Percentiles rank a stretch among this genome's conserved stretches.
phyloP scores from a whole-genome alignment of 2,888 invertebrate species.

The Dusona sp. region DNA sequence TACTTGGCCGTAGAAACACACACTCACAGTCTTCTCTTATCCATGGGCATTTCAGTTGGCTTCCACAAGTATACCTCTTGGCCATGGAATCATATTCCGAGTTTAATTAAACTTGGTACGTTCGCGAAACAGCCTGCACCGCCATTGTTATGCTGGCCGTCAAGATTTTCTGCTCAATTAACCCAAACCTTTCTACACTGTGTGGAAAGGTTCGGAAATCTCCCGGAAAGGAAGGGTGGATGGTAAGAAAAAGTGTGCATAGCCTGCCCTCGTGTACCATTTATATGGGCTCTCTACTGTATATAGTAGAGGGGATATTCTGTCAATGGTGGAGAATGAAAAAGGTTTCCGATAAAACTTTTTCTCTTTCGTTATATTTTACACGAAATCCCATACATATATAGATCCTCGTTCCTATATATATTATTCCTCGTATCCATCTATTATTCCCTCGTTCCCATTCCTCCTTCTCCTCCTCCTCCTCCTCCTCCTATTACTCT shows the following conservation, averaged over 20 bases:
- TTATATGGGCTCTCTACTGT: not conserved
- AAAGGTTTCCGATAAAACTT: slow-evolving; percentile 43
- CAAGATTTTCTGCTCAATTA: slow-evolving; percentile 68
- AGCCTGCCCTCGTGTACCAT: not conserved
- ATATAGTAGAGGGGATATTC: not conserved
- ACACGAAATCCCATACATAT: not conserved
- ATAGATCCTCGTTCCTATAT: not conserved
- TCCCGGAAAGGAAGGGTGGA: not conserved
- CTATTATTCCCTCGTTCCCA: too few relatives aligned
- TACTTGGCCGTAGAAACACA: not conserved
- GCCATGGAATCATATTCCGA: slow-evolving; percentile 58
- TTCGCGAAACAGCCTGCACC: slow-evolving; percentile 38
- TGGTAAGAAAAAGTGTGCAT: not conserved
- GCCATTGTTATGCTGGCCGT: slow-evolving; percentile 34
- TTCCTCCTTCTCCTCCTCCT: too few relatives aligned
- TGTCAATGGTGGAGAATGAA: not conserved
- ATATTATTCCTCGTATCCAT: too few relatives aligned
- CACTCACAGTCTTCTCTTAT: slow-evolving; percentile 4
- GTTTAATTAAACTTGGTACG: slow-evolving; percentile 68
- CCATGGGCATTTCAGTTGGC: slow-evolving; percentile 30
- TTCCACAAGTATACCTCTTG: slow-evolving; percentile 21
- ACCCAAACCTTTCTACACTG: slow-evolving; percentile 12
- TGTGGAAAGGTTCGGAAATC: slow-evolving; percentile 1
- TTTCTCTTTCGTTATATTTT: slow-evolving; percentile 7
- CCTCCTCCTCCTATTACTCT: too few relatives aligned